These are phyloP conservation scores for Brotula barbata DNA, from an alignment of 2,797 vertebrate species.

Conservation along the genomic window DNA sequence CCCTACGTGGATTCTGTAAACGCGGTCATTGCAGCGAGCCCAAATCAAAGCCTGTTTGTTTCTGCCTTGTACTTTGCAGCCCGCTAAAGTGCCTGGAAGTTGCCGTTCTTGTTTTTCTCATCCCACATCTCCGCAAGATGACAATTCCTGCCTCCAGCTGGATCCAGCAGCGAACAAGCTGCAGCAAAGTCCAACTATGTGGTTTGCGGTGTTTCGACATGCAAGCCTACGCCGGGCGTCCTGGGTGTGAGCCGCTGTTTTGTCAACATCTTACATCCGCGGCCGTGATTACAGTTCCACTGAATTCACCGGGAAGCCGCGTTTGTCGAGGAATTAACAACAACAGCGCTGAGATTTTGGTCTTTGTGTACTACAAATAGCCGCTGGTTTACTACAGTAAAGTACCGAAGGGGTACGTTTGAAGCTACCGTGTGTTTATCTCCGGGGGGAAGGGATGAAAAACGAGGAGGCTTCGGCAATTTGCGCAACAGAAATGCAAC, in stretches of 20 bases:
- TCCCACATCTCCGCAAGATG: constrained; percentile 36
- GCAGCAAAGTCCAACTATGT: constrained; percentile 76
- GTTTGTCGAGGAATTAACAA: constrained; percentile 38
- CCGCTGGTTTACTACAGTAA: background rate
- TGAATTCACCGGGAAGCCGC: constrained; percentile 11
- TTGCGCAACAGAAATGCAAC: no score
- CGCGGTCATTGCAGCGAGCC: background rate
- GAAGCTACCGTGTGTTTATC: no score
- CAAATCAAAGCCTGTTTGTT: constrained; percentile 5
- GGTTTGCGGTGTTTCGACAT: constrained; percentile 72
- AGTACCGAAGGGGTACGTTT: no score
- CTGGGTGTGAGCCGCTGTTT: constrained; percentile 67
- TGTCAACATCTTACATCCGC: constrained; percentile 65
- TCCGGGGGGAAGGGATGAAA: no score
- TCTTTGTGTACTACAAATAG: background rate
- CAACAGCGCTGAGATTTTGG: background rate
- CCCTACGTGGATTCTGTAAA: constrained; percentile 7
- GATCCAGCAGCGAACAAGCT: constrained; percentile 67
- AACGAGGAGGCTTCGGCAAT: no score
- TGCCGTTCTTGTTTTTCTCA: constrained; percentile 43
- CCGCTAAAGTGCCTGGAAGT: constrained; percentile 5
- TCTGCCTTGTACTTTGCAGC: constrained; percentile 28
- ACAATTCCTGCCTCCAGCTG: constrained; percentile 61
- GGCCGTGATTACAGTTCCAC: constrained; percentile 41
- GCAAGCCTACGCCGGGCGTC: constrained; percentile 57